Evolutionary conservation across 2,888 invertebrate species (phyloP).

Genomic region (Alitta virens): DNA sequence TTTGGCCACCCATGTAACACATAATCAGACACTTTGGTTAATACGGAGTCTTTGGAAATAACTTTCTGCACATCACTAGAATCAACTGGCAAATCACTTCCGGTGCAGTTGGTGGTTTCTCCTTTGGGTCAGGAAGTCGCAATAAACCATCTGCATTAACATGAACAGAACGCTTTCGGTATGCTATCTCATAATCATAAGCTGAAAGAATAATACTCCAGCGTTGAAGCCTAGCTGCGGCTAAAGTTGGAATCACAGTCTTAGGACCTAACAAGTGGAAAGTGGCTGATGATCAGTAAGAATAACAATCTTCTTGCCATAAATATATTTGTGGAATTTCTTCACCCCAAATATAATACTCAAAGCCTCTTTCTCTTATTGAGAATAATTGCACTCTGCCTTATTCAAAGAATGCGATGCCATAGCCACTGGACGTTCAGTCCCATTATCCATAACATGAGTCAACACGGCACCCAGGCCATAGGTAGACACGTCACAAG

Average conservation of each 20-base stretch:
- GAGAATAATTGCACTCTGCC: conserved; percentile 49
- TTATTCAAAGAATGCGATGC: conserved; percentile 53
- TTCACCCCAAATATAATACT: no score
- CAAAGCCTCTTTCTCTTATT: conserved; percentile 53
- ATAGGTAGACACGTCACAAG: conserved; percentile 49
- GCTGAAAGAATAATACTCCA: no score
- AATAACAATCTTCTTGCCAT: no score
- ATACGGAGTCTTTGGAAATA: neutral
- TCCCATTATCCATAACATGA: conserved; percentile 38
- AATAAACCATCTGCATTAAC: conserved; percentile 42
- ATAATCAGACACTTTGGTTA: neutral
- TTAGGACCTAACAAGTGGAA: conserved; percentile 42
- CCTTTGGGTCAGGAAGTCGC: conserved; percentile 13
- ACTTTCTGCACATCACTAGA: neutral
- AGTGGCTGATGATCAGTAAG: conserved; percentile 56
- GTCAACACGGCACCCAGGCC: conserved; percentile 44
- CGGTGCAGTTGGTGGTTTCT: neutral
- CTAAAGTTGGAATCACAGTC: conserved; percentile 29
- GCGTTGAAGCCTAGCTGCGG: conserved; percentile 35
- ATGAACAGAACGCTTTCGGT: conserved; percentile 32
- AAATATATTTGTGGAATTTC: no score
- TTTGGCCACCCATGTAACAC: no score
- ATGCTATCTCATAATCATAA: conserved; percentile 44
- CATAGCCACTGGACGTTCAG: conserved; percentile 52
- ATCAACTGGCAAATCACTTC: neutral